phyloP scores from a whole-genome alignment of 2,113 vertebrate species.

The Sphyrna mokarran region DNA sequence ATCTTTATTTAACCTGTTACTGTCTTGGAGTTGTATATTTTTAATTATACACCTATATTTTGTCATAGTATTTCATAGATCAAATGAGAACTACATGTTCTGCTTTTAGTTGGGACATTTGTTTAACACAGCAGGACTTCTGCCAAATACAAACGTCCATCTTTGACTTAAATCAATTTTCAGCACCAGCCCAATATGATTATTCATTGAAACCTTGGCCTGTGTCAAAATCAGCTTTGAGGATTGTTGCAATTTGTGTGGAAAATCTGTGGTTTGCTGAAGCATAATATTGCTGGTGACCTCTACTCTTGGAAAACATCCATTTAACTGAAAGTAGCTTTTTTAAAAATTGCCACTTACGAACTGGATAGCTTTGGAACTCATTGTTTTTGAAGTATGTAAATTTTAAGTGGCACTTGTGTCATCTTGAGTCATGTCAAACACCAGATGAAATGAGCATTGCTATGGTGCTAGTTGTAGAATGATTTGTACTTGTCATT shows the following conservation, averaged over 20 bases:
- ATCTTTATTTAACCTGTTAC: background rate
- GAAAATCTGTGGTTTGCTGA: background rate
- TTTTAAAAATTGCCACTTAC: background rate
- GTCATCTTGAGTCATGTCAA: too few species aligned
- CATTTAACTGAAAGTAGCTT: background rate
- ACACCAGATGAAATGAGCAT: too few species aligned
- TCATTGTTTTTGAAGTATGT: too few species aligned
- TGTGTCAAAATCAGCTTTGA: background rate
- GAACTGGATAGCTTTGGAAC: too few species aligned
- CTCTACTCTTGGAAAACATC: background rate
- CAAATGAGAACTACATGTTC: background rate
- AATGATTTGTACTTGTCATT: too few species aligned
- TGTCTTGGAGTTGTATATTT: background rate
- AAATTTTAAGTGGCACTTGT: too few species aligned
- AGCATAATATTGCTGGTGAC: background rate
- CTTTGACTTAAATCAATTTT: background rate
- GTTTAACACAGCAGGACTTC: background rate
- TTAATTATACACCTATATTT: background rate
- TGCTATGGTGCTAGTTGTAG: too few species aligned
- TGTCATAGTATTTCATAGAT: background rate
- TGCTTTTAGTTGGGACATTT: background rate
- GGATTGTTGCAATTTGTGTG: background rate
- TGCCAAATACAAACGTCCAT: background rate
- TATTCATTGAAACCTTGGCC: background rate
- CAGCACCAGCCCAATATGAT: background rate